Base-by-base conservation (phyloP, 2,113 vertebrate genomes). In the Rhagologus leucostigma region DNA sequence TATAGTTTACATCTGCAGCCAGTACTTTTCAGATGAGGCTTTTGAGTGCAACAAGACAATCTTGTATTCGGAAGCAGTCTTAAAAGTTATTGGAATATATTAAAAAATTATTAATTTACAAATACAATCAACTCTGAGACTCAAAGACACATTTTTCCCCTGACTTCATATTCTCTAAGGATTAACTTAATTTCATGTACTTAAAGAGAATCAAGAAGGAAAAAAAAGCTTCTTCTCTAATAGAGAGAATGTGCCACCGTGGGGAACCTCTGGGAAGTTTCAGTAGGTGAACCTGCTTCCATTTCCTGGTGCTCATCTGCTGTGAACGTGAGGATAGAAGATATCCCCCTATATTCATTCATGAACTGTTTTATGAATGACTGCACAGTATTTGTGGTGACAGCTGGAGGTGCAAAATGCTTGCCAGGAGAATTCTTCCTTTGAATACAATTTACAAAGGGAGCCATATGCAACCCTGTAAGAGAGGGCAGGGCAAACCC, bases 351-450 rank as follows among this genome's bases (percentile, higher is more conserved):
- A 46, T 29, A 85, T 35, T 93, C 44, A 92, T 94, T 90, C 89
- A 92, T 42, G 21, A 89, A 49, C 37, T 46, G 33, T 42, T 91
- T 77, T 87, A 81, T 80, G 87, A 95, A 91, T 87, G 84, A 94
- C 69, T 87, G 62, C 49, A 50, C 49, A 80, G 79, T 93, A 69
- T 70, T 85, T 83, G 42, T 57, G 55, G 82, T 91, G 88, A 87
- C 85, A 96, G 78, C 92, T 92, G 59, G 68, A 95, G 80, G 30
- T 60, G 44, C 27, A 83, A 92, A 95, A 80, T 17, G 33, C 77
- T 81, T 92, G 77, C 63, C 78, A 88, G 84, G 32, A 94, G 83
- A 90, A 84, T 81, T 85, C 46, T 80, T 84, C 80, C 73, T 91
- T 90, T 89, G 60, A 90, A 90, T 62, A 84, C 55, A 80, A 74